These are phyloP conservation scores for Danaus melanippus DNA, from an alignment of 1,140 invertebrate genomes.

Conservation along the genomic window DNA sequence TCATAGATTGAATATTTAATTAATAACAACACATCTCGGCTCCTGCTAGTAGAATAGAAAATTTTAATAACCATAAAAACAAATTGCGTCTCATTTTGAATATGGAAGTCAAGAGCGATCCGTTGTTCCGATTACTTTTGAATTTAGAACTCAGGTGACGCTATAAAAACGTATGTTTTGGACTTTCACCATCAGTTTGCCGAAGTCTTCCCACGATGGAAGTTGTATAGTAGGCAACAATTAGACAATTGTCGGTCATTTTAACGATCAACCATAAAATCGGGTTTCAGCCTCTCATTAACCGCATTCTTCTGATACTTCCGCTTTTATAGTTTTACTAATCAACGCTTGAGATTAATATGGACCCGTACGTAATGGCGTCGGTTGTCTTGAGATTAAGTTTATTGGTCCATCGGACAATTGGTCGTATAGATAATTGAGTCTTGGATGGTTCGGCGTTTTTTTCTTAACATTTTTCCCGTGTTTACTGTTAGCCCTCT, in stretches of 20 bases:
- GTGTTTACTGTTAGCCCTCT: conserved; percentile 46
- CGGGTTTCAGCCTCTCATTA: conserved; percentile 65
- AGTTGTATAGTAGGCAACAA: conserved; percentile 61
- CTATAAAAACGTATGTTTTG: conserved; percentile 53
- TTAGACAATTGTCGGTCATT: conserved; percentile 69
- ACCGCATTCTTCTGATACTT: conserved; percentile 70
- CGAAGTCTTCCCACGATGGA: conserved; percentile 57
- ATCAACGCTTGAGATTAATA: conserved; percentile 69
- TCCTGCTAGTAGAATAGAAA: too few relatives aligned
- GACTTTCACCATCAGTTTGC: conserved; percentile 58
- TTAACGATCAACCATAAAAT: conserved; percentile 67
- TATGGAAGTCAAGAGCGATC: conserved; percentile 53
- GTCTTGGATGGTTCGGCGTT: conserved; percentile 31
- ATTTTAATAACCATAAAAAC: not conserved
- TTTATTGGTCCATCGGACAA: conserved; percentile 51
- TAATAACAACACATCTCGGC: too few relatives aligned
- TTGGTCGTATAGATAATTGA: conserved; percentile 41
- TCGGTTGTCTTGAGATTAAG: conserved; percentile 58
- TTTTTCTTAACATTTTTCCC: conserved; percentile 30
- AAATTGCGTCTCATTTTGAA: conserved; percentile 7
- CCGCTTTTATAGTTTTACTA: conserved; percentile 71
- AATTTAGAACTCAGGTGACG: conserved; percentile 57
- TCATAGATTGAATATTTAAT: too few relatives aligned
- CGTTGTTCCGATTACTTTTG: conserved; percentile 57
- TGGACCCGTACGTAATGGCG: conserved; percentile 60